A percentile compares a stretch with the other conserved stretches of the same genome.
Conservation (phyloP, 2,113 vertebrate species). For the Alethe diademata region DNA sequence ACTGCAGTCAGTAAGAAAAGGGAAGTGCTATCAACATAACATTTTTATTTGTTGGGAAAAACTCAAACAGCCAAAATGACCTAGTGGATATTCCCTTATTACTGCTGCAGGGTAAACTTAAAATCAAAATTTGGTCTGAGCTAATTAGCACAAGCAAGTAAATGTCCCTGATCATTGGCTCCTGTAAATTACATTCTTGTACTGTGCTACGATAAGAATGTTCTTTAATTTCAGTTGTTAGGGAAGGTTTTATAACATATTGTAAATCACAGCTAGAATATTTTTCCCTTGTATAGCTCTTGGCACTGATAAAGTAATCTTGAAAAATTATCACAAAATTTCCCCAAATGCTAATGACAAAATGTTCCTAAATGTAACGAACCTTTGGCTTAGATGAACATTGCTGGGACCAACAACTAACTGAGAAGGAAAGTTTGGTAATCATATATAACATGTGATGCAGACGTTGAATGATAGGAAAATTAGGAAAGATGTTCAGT, state of each 20-base stretch:
- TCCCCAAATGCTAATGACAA: not conserved
- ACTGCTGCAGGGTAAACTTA: not conserved
- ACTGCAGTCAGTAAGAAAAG: not conserved
- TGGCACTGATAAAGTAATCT: not conserved
- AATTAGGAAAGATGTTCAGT: not conserved
- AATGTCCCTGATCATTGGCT: not conserved
- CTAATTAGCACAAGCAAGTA: not conserved
- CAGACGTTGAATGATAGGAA: not conserved
- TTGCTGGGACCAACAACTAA: conserved; percentile 14
- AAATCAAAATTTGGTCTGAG: not conserved
- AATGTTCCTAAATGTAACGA: not conserved
- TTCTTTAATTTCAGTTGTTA: conserved; percentile 3
- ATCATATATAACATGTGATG: not conserved
- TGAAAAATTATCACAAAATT: not conserved
- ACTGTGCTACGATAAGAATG: not conserved
- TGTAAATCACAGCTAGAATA: conserved; percentile 31
- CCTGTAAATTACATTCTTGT: not conserved
- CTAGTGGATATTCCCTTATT: not conserved
- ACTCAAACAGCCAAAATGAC: not conserved
- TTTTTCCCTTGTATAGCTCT: not conserved
- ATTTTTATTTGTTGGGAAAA: not conserved
- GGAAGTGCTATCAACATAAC: not conserved
- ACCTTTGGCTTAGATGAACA: not conserved
- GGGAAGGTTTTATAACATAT: not conserved
- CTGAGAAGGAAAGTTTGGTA: not conserved